Base-by-base conservation (phyloP, 2,113 vertebrate genomes). In the Melanostigma gelatinosum region DNA sequence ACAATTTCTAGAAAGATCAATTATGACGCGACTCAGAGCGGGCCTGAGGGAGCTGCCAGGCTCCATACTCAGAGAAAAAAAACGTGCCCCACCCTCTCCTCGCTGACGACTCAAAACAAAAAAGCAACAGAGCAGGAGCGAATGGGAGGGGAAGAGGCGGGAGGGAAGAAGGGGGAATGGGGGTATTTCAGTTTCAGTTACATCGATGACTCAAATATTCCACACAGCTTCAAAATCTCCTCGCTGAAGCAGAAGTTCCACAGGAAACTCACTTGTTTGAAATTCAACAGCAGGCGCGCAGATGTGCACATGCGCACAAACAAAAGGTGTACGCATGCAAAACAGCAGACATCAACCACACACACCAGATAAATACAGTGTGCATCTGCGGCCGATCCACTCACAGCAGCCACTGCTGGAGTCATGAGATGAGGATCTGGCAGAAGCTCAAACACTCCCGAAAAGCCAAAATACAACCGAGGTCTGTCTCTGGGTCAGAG, bases 161-260 rank as follows among this genome's bases (percentile, higher is more conserved):
- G 38, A 68, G 52, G 64, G 38, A 13, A 62, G 57, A 52, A 38
- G 66, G 80, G 80, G 46, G 72, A 82, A 70, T 0, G n/a, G 85
- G 77, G 75, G 88, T 83, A 87, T 94, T 94, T 93, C 91, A 90
- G 88, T 91, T 93, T 92, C 87, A 91, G 93, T 93, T 94, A 92
- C 78, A 89, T 83, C 67, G 77, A 89, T 94, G 93, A 95, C 93
- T 95, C 94, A 94, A 87, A 92, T 88, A 92, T 95, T 95, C 95
- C 94, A 84, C 82, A 34, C 68, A 29, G 85, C 85, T 90, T 88
- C 77, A 78, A 87, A 89, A 88, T 79, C 84, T 90, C 75, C 22
- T 62, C 54, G 76, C 80, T 84, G 77, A 77, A 88, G 85, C 70
- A 66, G 66, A 88, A 90, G 87, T 89, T 92, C 90, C 84, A 92